phyloP scores from a whole-genome alignment of 2,888 invertebrate genomes.

The Molorchus minor region DNA sequence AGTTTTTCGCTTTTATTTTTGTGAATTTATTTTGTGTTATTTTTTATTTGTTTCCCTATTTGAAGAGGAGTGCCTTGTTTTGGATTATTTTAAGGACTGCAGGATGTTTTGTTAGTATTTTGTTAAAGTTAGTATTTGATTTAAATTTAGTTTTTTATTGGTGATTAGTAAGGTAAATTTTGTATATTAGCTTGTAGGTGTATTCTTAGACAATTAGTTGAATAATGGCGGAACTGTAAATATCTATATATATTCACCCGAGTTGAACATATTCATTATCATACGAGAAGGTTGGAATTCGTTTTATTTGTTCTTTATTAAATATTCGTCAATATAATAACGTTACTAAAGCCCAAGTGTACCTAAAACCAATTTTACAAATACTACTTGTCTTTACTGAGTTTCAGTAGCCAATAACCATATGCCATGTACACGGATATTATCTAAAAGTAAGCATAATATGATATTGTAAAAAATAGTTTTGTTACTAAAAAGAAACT shows the following conservation, averaged over 20 bases:
- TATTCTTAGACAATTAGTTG: slow-evolving; percentile 3
- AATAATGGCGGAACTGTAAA: slow-evolving; percentile 18
- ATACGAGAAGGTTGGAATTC: not conserved
- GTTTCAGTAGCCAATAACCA: not conserved
- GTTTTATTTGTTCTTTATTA: not conserved
- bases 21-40: slow-evolving; percentile 34
- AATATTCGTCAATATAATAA: not conserved
- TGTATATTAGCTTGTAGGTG: not conserved
- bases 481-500: too few species aligned
- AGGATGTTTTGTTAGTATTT: slow-evolving; percentile 19
- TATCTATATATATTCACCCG: slow-evolving; percentile 23
- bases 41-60: slow-evolving; percentile 34
- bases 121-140: slow-evolving; percentile 18
- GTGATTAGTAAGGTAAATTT: not conserved
- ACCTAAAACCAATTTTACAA: too few species aligned
- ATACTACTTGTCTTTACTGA: not conserved
- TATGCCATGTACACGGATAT: not conserved
- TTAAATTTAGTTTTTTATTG: slow-evolving; percentile 13
- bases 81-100: slow-evolving; percentile 21
- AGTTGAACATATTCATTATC: slow-evolving; percentile 11
- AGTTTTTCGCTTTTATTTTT: slow-evolving; percentile 29
- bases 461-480: not conserved
- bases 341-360: not conserved
- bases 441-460: not conserved
- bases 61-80: slow-evolving; percentile 30